Conservation (phyloP, 2,797 vertebrate species). For the Sebastes kiyomatsui region DNA sequence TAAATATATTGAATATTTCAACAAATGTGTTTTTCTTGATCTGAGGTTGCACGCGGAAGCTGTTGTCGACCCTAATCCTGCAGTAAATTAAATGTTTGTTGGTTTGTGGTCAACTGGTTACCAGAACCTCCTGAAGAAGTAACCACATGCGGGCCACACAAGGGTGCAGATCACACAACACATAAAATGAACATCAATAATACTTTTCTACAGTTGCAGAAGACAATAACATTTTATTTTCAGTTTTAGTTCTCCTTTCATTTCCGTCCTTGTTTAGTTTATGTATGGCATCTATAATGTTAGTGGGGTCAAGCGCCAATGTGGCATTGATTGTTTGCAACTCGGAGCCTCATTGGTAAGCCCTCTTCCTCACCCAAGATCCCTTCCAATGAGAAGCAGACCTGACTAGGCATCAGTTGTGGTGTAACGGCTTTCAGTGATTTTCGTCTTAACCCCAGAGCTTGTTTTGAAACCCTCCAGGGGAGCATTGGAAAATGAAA, state of each 20-base stretch:
- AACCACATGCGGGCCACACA: slow-evolving; percentile 60
- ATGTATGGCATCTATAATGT: slow-evolving; percentile 22
- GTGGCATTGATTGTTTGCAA: slow-evolving; percentile 72
- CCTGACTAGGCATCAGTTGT: slow-evolving; percentile 63
- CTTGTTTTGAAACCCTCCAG: slow-evolving; percentile 70
- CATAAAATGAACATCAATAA: slow-evolving; percentile 39
- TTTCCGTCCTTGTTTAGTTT: background rate
- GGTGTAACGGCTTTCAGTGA: slow-evolving; percentile 69
- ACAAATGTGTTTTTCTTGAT: background rate
- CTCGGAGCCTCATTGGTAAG: slow-evolving; percentile 39
- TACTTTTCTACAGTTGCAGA: background rate
- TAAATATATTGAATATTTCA: background rate
- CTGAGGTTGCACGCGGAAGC: slow-evolving; percentile 5
- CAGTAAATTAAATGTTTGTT: slow-evolving; percentile 27
- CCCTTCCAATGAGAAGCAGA: slow-evolving; percentile 76
- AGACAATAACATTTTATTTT: background rate
- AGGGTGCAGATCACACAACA: slow-evolving; percentile 22
- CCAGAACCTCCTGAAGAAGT: slow-evolving; percentile 24
- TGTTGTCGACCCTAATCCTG: slow-evolving; percentile 13
- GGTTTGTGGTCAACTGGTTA: slow-evolving; percentile 37
- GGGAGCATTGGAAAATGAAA: slow-evolving; percentile 70
- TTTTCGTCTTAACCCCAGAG: slow-evolving; percentile 68
- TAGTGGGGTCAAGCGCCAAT: slow-evolving; percentile 44
- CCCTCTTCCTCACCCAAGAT: slow-evolving; percentile 48
- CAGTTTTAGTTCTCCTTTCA: background rate